phyloP scores from a whole-genome alignment of 2,797 vertebrate genomes.

The Manis pentadactyla region DNA sequence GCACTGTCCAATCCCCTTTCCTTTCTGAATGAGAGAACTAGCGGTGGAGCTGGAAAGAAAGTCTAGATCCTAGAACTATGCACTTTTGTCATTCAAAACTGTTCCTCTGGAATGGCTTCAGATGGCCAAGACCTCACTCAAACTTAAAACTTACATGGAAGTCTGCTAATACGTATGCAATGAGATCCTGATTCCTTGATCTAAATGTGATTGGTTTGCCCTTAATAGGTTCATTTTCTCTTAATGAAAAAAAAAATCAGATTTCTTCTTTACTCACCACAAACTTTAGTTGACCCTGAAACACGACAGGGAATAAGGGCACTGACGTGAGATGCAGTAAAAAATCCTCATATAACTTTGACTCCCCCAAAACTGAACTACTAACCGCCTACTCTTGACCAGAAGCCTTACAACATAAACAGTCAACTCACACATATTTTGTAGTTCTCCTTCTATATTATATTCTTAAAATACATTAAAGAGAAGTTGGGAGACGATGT shows the following conservation, averaged over 20 bases:
- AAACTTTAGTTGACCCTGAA: neutral
- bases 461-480: no score
- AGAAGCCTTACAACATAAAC: no score
- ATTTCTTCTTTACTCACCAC: neutral
- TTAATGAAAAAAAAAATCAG: slow-evolving; percentile 33
- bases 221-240: neutral
- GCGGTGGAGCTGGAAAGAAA: neutral
- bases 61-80: neutral
- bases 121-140: neutral
- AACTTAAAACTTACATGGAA: neutral
- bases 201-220: neutral
- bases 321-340: no score
- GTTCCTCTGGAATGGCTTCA: neutral
- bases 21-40: neutral
- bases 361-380: no score
- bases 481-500: no score
- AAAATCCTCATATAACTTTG: no score
- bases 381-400: no score
- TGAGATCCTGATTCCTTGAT: neutral
- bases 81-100: neutral
- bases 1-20: neutral
- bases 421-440: no score
- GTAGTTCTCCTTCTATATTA: no score
- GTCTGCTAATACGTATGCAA: neutral
- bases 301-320: no score